Conservation (phyloP, 2,797 vertebrate genomes). For the Xiphophorus birchmanni region DNA sequence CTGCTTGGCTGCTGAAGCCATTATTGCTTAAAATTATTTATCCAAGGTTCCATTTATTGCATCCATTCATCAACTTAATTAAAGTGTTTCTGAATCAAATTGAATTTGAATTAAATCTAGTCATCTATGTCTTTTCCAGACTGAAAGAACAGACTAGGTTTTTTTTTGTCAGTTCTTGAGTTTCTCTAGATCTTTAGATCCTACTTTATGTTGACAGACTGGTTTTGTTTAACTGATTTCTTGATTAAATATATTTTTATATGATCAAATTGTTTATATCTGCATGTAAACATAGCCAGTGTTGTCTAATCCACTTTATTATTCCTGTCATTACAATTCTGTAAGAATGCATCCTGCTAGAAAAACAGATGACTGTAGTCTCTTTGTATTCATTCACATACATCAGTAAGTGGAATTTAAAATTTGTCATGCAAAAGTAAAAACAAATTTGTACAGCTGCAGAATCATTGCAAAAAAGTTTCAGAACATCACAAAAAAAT, state of each 20-base stretch:
- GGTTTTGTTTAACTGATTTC: not conserved
- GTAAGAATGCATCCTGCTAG: not conserved
- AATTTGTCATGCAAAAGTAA: not conserved
- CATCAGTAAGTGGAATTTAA: not conserved
- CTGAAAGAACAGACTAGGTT: not conserved
- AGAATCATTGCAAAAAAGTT: not conserved
- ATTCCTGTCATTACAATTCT: not conserved
- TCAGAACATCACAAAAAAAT: not conserved
- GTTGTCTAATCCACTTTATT: not conserved
- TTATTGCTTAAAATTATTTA: not conserved
- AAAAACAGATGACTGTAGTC: too few species aligned
- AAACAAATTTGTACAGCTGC: not conserved
- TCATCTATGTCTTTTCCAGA: not conserved
- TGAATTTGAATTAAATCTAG: not conserved
- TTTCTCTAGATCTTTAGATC: not conserved
- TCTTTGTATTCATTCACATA: not conserved
- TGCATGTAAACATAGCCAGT: not conserved
- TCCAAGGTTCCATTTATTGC: not conserved
- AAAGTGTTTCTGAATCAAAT: too few species aligned
- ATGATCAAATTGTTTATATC: not conserved
- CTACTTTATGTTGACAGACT: not conserved
- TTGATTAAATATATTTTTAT: not conserved
- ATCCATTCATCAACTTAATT: not conserved
- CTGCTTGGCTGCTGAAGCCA: not conserved
- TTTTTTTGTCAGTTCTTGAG: not conserved